Evolutionary conservation across 2,113 vertebrate species (phyloP), one percentile per base, ranked within the genome.

Genomic region (Toxotes jaculatrix): DNA sequence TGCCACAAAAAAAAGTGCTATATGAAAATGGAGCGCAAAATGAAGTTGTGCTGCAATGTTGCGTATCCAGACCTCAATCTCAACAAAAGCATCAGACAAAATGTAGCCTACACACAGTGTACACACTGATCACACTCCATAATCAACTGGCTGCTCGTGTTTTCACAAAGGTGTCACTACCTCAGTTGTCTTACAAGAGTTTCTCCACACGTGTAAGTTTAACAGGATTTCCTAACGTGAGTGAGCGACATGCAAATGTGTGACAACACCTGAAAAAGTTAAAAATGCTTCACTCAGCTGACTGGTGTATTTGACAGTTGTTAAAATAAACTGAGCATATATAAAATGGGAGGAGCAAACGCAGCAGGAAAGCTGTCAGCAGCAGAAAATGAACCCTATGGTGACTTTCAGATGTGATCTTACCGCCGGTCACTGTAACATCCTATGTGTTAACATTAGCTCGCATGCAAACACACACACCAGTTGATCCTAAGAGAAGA

Each of bases 391-490:
- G 45, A 32, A 66, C 51, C 34, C 38, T 13, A 43, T 4, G 16
- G 3, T 69, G n/a, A 57, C 59, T 43, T 38, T 79, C 8, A 75
- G 13, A 49, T 66, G 49, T 55, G 32, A 21, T 43, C 27, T 51
- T 8, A 65, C 45, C 67, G 67, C 7, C 0, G 12, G 32, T n/a
- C 43, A 49, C 32, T 32, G 21, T 10, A 45, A 36, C 21, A 10
- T 51, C 27, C 1, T 21, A 38, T 70, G 59, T 70, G 32, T 36
- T 42, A 27, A 47, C 57, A 49, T 16, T 16, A 72, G 56, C 16
- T 70, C 34, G 42, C 55, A 66, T 21, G 42, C 8, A 63, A 27
- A 64, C 57, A 74, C 53, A 75, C 32, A 55, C 43, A 69, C 31
- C 14, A 38, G n/a, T n/a, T 34, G 12, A 23, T 70, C 16, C 7